Evolutionary conservation across 2,113 vertebrate genomes (phyloP).

Genomic region (Diadophis punctatus): DNA sequence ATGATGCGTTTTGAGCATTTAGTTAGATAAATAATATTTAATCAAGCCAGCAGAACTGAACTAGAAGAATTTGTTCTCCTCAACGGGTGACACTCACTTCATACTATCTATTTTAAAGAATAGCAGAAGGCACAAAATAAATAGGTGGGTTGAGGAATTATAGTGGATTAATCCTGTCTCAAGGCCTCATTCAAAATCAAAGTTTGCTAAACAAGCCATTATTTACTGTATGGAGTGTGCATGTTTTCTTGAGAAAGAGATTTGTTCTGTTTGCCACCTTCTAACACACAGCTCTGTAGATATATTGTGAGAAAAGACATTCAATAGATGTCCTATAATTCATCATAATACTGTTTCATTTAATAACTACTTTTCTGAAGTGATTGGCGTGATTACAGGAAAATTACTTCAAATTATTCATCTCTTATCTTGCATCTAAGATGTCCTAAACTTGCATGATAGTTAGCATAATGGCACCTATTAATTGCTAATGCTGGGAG

Average conservation of each 20-base stretch:
- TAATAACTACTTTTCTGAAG: conserved; percentile 85
- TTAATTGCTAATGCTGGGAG: conserved; percentile 79
- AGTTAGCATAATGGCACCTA: conserved; percentile 76
- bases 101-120: conserved; percentile 59
- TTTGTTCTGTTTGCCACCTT: conserved; percentile 70
- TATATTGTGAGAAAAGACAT: conserved; percentile 75
- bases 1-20: conserved; percentile 81
- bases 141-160: conserved; percentile 15
- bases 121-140: conserved; percentile 48
- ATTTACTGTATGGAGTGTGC: conserved; percentile 70
- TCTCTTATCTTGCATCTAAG: conserved; percentile 81
- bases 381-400: conserved; percentile 84
- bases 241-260: conserved; percentile 65
- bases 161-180: conserved; percentile 53
- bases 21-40: conserved; percentile 84
- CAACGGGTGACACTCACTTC: conserved; percentile 67
- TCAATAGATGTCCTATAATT: conserved; percentile 80
- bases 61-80: conserved; percentile 73
- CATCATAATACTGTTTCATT: conserved; percentile 81
- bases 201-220: conserved; percentile 79
- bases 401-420: conserved; percentile 85
- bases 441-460: conserved; percentile 79
- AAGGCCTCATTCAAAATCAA: conserved; percentile 69
- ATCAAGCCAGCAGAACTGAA: conserved; percentile 78
- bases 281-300: conserved; percentile 64